Base-by-base conservation (phyloP, 1,140 invertebrate genomes). In the Bombus confusus region DNA sequence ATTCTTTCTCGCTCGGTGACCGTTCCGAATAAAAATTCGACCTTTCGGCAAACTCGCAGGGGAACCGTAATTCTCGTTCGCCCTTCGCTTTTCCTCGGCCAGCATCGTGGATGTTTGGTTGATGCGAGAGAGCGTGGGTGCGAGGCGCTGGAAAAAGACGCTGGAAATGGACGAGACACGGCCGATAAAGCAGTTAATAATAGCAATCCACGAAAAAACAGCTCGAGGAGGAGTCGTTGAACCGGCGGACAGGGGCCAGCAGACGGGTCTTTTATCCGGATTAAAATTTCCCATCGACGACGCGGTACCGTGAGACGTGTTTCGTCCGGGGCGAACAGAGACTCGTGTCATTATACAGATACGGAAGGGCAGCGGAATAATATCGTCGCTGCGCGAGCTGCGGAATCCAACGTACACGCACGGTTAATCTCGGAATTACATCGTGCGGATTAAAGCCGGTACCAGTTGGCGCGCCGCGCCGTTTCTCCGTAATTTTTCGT, bases 381-480 rank as follows among this genome's bases (percentile, higher is more conserved):
- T 89, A 80, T 89, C 68, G 69, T 59, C 62, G 71, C 80, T 80
- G 62, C 41, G 71, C 68, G 71, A 73, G 57, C 62, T 47, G 41
- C 66, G 86, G 39, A 59, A 89, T 86, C 59, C 76, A 80, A 43
- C 78, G 77, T 89, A 78, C 72, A 81, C 88, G 81, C 77, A 81
- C 77, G 43, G 78, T 87, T 87, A 87, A 90, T 89, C 85, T 83
- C 62, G 69, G 78, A 87, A 90, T 90, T 89, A 90, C 85, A 87
- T 57, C 85, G 80, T 39, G 78, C 71, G 57, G 88, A 89, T 89
- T 89, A 89, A 64, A 84, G 31, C 22, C 47, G n/a, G 47, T 6
- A 8, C 0, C 18, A 22, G 18, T 52, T 52, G 18, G 47, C 47
- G 5, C 18, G 18, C 5, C 1, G 47, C 47, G 47, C 1, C 47